phyloP scores from a whole-genome alignment of 2,888 invertebrate genomes.

The Pristionchus fissidentatus region DNA sequence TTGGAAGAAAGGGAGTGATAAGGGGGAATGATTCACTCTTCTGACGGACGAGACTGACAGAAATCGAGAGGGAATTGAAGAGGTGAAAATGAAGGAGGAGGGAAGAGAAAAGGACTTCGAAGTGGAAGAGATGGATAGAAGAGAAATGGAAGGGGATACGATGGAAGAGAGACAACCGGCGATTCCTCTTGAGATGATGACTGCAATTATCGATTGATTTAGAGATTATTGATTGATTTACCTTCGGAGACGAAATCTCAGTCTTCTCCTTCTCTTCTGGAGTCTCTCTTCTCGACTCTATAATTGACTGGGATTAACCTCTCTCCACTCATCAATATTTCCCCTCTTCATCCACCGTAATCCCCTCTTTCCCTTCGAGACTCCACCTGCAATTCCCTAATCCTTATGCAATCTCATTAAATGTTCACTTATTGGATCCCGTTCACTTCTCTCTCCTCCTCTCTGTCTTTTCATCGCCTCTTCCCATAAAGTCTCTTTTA shows the following conservation, averaged over 20 bases:
- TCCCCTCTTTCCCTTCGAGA: neutral
- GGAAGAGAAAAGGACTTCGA: neutral
- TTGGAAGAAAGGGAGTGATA: neutral
- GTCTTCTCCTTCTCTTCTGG: neutral
- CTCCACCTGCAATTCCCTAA: slow-evolving; percentile 15
- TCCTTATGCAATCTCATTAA: slow-evolving; percentile 35
- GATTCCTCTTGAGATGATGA: slow-evolving; percentile 4
- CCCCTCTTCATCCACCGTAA: slow-evolving; percentile 6
- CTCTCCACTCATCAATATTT: slow-evolving; percentile 25
- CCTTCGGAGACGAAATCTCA: slow-evolving; percentile 19
- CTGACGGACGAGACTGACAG: slow-evolving; percentile 17
- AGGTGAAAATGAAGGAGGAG: neutral
- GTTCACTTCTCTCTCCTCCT: neutral
- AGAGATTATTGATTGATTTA: neutral
- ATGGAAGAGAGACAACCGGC: neutral
- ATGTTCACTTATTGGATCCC: neutral
- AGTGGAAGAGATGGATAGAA: neutral
- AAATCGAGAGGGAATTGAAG: slow-evolving; percentile 19
- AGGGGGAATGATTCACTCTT: slow-evolving; percentile 5
- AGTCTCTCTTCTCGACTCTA: slow-evolving; percentile 7
- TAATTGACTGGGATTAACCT: slow-evolving; percentile 12
- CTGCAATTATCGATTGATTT: neutral
- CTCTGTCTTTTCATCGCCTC: neutral
- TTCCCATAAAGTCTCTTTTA: neutral
- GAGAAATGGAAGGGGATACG: neutral